phyloP scores from a whole-genome alignment of 2,113 vertebrate genomes.

The Calidris pugnax region DNA sequence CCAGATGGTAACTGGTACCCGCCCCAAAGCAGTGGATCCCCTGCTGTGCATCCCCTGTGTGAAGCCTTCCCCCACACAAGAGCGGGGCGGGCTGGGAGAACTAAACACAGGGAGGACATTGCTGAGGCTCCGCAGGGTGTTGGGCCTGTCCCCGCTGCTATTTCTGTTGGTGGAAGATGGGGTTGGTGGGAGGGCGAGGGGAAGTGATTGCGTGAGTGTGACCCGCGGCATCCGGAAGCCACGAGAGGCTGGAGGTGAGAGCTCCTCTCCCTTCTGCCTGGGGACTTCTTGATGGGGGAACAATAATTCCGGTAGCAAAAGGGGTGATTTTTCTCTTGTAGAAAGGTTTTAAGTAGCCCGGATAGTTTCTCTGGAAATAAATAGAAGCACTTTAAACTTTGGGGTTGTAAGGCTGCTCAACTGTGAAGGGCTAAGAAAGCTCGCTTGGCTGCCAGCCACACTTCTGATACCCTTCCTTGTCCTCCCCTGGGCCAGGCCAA shows the following conservation, averaged over 20 bases:
- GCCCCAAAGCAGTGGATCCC: neutral
- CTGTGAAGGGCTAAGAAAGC: neutral
- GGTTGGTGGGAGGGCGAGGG: neutral
- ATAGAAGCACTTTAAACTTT: neutral
- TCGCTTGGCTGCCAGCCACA: neutral
- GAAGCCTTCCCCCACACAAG: rapidly evolving
- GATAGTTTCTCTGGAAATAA: neutral
- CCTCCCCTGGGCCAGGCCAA: neutral
- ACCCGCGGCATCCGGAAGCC: neutral
- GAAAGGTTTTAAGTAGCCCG: neutral
- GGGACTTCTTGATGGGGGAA: neutral
- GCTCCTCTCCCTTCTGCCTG: neutral
- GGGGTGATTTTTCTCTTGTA: neutral
- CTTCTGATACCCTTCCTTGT: neutral
- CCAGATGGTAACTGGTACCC: neutral
- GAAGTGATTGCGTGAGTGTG: rapidly evolving
- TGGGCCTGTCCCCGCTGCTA: rapidly evolving
- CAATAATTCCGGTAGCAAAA: neutral
- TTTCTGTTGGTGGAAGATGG: neutral
- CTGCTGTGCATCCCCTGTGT: neutral
- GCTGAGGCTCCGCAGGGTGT: rapidly evolving
- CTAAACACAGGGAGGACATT: rapidly evolving
- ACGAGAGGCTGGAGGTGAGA: neutral
- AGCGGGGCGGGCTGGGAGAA: neutral
- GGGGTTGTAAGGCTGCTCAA: neutral